These are phyloP conservation scores for Poecilia latipinna DNA, from an alignment of 2,113 vertebrate genomes.

Conservation along the genomic window DNA sequence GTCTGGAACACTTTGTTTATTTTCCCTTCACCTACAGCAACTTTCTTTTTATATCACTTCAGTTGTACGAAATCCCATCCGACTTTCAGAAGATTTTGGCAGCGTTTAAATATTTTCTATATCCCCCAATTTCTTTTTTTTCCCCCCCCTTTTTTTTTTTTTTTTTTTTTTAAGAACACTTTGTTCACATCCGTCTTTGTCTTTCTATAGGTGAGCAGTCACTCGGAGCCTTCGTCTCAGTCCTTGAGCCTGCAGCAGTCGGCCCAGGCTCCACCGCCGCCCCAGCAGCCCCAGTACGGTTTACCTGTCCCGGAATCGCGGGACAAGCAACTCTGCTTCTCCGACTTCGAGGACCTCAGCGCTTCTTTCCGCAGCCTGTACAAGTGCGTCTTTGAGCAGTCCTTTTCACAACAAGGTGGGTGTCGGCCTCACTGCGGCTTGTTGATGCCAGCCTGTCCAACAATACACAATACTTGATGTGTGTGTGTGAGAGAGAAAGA, in stretches of 20 bases:
- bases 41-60: not conserved
- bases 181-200: not conserved
- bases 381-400: constrained; percentile 89
- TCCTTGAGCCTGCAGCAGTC: constrained; percentile 82
- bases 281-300: constrained; percentile 81
- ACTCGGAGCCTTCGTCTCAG: constrained; percentile 84
- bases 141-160: too few relatives aligned
- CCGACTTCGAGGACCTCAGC: constrained; percentile 89
- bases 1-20: not conserved
- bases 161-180: not conserved
- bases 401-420: constrained; percentile 87
- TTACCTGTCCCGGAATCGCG: constrained; percentile 79
- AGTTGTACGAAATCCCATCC: not conserved
- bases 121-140: not conserved
- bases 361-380: constrained; percentile 89
- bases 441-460: not conserved
- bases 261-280: constrained; percentile 49
- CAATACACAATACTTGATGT: not conserved
- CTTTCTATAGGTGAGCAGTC: constrained; percentile 81
- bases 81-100: not conserved
- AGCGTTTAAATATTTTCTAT: not conserved
- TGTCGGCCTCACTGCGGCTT: constrained; percentile 24
- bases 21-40: not conserved
- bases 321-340: constrained; percentile 85
- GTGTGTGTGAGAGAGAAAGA: not conserved